These are phyloP conservation scores for Teleiodes luculella DNA, from an alignment of 2,888 invertebrate genomes.

Conservation along the genomic window DNA sequence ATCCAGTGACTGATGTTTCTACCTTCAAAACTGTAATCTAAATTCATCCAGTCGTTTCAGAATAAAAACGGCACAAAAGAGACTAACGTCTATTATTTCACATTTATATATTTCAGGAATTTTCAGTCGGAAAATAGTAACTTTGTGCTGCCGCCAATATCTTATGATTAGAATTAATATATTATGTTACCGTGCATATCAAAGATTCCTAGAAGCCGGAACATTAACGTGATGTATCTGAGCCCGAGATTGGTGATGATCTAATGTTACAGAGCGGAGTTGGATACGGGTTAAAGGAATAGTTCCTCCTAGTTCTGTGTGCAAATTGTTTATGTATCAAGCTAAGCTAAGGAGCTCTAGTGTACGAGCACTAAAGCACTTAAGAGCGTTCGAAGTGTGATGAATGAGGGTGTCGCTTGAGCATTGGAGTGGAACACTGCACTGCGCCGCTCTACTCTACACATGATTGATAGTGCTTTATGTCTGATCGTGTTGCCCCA, in stretches of 20 bases:
- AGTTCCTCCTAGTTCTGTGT: constrained; percentile 2
- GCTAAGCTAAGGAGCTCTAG: constrained; percentile 31
- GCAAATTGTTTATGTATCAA: constrained; percentile 28
- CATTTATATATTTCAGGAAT: too few species aligned
- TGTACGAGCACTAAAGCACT: constrained; percentile 58
- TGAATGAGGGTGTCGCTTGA: constrained; percentile 55
- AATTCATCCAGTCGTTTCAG: too few species aligned
- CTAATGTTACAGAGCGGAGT: neutral
- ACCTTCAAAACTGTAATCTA: neutral
- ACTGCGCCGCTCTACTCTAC: constrained; percentile 32
- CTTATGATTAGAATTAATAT: constrained; percentile 14
- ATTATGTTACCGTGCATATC: constrained; percentile 13
- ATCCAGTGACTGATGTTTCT: too few species aligned
- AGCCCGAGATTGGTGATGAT: neutral
- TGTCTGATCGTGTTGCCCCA: constrained; percentile 50
- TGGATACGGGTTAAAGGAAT: neutral
- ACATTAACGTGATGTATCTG: constrained; percentile 6
- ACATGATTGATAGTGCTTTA: constrained; percentile 68
- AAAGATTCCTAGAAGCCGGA: constrained; percentile 7
- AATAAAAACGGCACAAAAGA: too few species aligned
- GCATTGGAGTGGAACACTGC: constrained; percentile 54
- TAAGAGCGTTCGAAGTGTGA: constrained; percentile 70
- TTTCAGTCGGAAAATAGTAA: too few species aligned
- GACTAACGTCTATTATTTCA: neutral
- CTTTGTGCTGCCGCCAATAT: neutral